Base-by-base conservation (phyloP, 2,888 invertebrate genomes). In the Pantelozetes paolii region DNA sequence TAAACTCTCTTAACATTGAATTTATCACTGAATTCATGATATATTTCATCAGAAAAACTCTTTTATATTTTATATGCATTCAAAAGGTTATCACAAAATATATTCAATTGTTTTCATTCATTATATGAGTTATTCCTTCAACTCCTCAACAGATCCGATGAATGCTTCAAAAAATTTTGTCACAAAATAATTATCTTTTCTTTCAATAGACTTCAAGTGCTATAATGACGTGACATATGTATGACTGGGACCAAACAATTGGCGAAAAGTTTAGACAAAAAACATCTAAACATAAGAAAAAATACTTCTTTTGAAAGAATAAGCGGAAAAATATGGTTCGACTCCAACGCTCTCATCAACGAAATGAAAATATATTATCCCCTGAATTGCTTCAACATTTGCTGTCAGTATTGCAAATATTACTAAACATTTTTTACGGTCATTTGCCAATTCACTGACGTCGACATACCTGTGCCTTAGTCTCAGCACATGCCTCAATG, bases 391-490 rank as follows among this genome's bases (percentile, higher is more conserved):
- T 45, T n/a, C n/a, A n/a, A n/a, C 36, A 11, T 8, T 11, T 36
- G 36, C 36, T 8, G 36, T 36, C 36, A 36, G 36, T 36, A 36
- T 20, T 64, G 23, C 62, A 64, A 64, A 40, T 69, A 69, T 69
- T 42, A n/a, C 26, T 20, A 69, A 36, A 45, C 18, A 45, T 62
- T 42, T 45, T 69, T 69, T 69, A 69, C 69, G 28, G 69, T 69
- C 69, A 69, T 69, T 69, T 45, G 45, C 13, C 45, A 69, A 69
- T 9, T 26, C 23, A 54, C 9, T 54, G 54, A 23, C 28, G 28
- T 18, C 36, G 20, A 18, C 57, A 13, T 30, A 57, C 57, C 54
- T 54, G 54, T 20, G 57, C 57, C 54, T 26, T 45, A 23, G 30
- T 8, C 57, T 28, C 13, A 18, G 23, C 69, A 45, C 45, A 69